Evolutionary conservation across 2,113 vertebrate genomes (phyloP).

Genomic region (Aleadryas rufinucha): DNA sequence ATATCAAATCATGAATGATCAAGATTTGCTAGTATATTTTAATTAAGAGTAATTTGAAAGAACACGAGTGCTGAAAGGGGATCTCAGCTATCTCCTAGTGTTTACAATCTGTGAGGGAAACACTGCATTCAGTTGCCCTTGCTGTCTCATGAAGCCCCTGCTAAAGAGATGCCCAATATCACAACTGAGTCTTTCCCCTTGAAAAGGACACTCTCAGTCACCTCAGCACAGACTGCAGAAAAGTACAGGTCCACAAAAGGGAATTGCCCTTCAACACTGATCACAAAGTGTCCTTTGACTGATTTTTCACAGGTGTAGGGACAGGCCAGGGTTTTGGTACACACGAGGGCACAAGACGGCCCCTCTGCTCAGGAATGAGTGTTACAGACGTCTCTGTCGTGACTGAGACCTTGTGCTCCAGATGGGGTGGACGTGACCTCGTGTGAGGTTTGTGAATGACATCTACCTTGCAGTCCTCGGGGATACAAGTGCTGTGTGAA

Average conservation of each 20-base stretch:
- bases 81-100: background rate
- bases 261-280: background rate
- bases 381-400: background rate
- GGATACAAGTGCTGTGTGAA: background rate
- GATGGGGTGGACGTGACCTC: rapidly evolving
- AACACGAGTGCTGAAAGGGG: rapidly evolving
- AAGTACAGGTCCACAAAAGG: background rate
- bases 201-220: background rate
- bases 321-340: background rate
- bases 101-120: background rate
- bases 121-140: background rate
- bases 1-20: background rate
- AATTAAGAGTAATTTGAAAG: background rate
- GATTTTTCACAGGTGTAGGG: background rate
- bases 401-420: background rate
- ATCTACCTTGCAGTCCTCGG: rapidly evolving
- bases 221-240: background rate
- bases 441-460: background rate
- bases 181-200: background rate
- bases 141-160: background rate
- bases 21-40: background rate
- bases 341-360: background rate
- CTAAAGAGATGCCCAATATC: background rate
- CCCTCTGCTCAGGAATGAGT: background rate
- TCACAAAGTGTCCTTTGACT: background rate